phyloP scores from a whole-genome alignment of 1,140 invertebrate genomes.

The Drosophila albomicans region DNA sequence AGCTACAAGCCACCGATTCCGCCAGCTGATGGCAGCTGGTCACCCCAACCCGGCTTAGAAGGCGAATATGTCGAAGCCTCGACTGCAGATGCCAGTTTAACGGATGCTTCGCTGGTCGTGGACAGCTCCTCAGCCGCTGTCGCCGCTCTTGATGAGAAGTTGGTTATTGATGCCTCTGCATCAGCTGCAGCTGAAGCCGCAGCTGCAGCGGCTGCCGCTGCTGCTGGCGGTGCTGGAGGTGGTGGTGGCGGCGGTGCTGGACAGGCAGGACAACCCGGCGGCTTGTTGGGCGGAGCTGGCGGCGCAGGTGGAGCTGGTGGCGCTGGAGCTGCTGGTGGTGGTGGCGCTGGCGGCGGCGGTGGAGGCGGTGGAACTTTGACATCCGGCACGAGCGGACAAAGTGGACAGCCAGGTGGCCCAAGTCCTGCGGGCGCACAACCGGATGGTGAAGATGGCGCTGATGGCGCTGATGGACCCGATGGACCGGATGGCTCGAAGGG shows the following conservation, averaged over 20 bases:
- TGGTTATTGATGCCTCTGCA: background rate
- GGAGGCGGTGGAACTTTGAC: conserved; percentile 64
- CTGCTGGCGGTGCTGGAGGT: conserved; percentile 8
- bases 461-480: conserved; percentile 70
- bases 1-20: conserved; percentile 59
- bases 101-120: background rate
- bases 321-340: conserved; percentile 58
- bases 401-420: conserved; percentile 56
- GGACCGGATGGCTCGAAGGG: conserved; percentile 62
- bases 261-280: conserved; percentile 48
- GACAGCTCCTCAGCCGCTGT: conserved; percentile 8
- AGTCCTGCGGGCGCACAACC: conserved; percentile 70
- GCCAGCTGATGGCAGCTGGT: conserved; percentile 59
- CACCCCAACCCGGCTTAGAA: conserved; percentile 62
- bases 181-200: background rate
- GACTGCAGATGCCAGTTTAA: conserved; percentile 6
- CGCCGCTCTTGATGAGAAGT: background rate
- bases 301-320: conserved; percentile 56
- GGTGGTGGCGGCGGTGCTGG: conserved; percentile 55
- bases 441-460: conserved; percentile 72
- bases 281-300: conserved; percentile 56
- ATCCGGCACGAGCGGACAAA: conserved; percentile 62
- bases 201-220: conserved; percentile 5
- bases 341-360: conserved; percentile 63
- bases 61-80: conserved; percentile 56